Base-by-base conservation (phyloP, 2,113 vertebrate genomes). In the Etia nguti region DNA sequence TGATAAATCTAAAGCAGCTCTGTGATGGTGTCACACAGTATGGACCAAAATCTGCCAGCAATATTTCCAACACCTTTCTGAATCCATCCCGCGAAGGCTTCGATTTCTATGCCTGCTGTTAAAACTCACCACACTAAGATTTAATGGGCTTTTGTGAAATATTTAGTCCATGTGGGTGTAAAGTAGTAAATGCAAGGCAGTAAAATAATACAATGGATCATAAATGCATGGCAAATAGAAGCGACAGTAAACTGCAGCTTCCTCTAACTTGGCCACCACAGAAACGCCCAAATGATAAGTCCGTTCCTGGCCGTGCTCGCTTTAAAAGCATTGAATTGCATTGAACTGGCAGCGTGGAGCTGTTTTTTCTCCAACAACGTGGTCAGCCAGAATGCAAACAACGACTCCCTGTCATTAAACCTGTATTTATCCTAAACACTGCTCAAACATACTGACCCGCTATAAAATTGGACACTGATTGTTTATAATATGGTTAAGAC, bases 361-460 rank as follows among this genome's bases (percentile, higher is more conserved):
- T 48, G 11, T 11, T 48, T 48, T 5, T 62, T 62, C 70, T 38
- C 80, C 54, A 2, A 81, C 75, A 89, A 91, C 52, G 60, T 90
- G 90, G 81, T 79, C 88, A 6, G 36, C 6, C 48, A 36, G 79
- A 88, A 89, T 90, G 89, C 91, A 93, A 92, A 93, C 89, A 94
- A 86, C 89, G 55, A 65, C 65, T 16, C 68, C 10, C 36, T 24
- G 43, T 36, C 68, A 86, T 34, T 20, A 79, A 50, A 79, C 22
- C 8, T 52, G 50, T 41, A 55, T 54, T 50, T 62, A 18, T 46
- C 15, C 15, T 5, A 75, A 43, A 54, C 34, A 8, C 8, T 10
- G 8, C 54, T 18, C 6, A 34, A 75, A 60, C 82, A 85, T 46
- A 18, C 18, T 20, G 10, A 34, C 1, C 8, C 50, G 8, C 8